phyloP scores from a whole-genome alignment of 2,113 vertebrate genomes.

The Sinocyclocheilus maitianheensis region DNA sequence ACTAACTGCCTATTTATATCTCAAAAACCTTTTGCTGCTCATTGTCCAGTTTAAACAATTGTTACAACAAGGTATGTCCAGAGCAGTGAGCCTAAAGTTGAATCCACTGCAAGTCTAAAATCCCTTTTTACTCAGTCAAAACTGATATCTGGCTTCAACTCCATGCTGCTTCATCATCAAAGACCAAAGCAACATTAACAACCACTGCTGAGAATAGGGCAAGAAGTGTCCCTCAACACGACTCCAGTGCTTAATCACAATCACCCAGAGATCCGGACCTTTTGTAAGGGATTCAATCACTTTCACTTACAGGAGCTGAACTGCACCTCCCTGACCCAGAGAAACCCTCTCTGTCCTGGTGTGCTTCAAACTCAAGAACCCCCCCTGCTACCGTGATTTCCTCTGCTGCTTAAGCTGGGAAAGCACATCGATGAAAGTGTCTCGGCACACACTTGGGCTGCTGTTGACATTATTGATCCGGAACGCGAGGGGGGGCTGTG shows the following conservation, averaged over 20 bases:
- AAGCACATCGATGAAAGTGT: constrained; percentile 60
- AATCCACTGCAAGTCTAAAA: constrained; percentile 19
- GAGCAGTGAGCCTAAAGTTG: neutral
- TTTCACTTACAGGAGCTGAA: constrained; percentile 7
- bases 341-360: constrained; percentile 33
- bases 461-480: constrained; percentile 59
- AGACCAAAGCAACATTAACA: constrained; percentile 28
- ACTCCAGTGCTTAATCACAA: constrained; percentile 52
- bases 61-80: neutral
- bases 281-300: constrained; percentile 32
- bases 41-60: neutral
- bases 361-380: constrained; percentile 42
- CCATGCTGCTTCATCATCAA: neutral
- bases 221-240: constrained; percentile 18
- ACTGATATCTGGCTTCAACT: neutral
- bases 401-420: constrained; percentile 55
- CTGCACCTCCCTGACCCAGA: constrained; percentile 11
- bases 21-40: neutral
- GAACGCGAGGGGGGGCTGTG: constrained; percentile 41
- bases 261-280: constrained; percentile 36
- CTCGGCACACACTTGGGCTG: constrained; percentile 40
- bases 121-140: constrained; percentile 23
- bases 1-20: neutral
- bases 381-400: constrained; percentile 48
- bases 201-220: constrained; percentile 29